These are phyloP conservation scores for Bothrops jararaca DNA, from an alignment of 2,113 vertebrate species.

Conservation along the genomic window DNA sequence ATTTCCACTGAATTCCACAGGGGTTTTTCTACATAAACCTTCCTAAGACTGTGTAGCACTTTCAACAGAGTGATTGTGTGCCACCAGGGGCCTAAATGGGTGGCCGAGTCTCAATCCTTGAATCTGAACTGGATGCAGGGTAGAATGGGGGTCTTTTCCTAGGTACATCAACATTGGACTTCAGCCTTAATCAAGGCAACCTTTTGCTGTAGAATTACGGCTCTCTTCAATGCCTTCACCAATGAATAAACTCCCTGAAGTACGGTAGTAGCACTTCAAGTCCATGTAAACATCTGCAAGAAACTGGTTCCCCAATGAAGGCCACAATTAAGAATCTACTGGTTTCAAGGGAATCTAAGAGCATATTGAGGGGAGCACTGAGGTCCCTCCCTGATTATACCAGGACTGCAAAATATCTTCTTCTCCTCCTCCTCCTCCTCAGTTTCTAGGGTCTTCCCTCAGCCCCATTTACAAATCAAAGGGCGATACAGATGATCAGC, in stretches of 20 bases:
- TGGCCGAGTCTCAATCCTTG: neutral
- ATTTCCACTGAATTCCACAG: neutral
- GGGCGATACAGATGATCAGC: slow-evolving; percentile 34
- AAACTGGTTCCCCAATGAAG: neutral
- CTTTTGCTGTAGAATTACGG: neutral
- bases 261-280: neutral
- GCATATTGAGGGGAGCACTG: neutral
- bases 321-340: neutral
- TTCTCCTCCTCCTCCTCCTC: slow-evolving; percentile 13
- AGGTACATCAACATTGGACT: neutral
- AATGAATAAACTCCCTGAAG: neutral
- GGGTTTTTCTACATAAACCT: neutral
- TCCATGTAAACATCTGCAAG: neutral
- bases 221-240: neutral
- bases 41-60: neutral
- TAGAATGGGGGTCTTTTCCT: neutral
- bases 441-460: slow-evolving; percentile 22
- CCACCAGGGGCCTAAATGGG: neutral
- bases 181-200: neutral
- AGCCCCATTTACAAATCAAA: neutral
- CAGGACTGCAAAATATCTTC: neutral
- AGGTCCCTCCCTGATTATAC: neutral
- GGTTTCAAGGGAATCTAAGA: neutral
- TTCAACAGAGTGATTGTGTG: neutral
- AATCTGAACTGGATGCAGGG: neutral